Evolutionary conservation across 1,140 invertebrate species (phyloP), one percentile per base, ranked within the genome.

Genomic region (Temnothorax nylanderi): DNA sequence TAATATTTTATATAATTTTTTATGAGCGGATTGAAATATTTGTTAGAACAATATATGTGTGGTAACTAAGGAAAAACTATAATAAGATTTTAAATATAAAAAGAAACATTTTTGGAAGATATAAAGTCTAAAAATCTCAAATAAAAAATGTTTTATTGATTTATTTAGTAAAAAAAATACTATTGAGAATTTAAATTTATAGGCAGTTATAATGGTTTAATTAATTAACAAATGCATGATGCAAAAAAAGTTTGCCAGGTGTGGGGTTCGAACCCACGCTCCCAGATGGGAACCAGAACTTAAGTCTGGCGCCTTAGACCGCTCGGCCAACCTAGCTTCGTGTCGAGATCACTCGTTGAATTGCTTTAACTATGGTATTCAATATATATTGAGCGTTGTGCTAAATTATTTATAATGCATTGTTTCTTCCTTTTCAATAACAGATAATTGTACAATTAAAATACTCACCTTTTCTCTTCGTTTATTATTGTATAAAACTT

Each of bases 281-380:
- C 91, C 90, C 91, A 82, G 77, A 80, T 67, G 95, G 95, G 95
- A 96, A 96, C 96, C 95, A 96, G 95, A 96, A 89, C 95, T 96
- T 96, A 96, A 96, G 92, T 96, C 95, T 95, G 95, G 95, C 95
- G 95, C 95, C 95, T 96, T 96, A 96, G 95, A 96, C 95, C 95
- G 94, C 95, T 96, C 95, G 95, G 95, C 95, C 95, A 96, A 96
- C 95, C 94, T 95, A 86, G 90, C 90, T 87, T 34, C 0, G 0
- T 76, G 41, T 0, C 18, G 0, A 5, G 0, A 7, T 0, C 0
- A 3, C 0, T 26, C n/a, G 13, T 67, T n/a, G 13, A 71, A 11
- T 11, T 0, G 1, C 0, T 60, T 77, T 5, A 75, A 75, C 11
- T 11, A 0, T 0, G 0, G 0, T 0, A 6, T 16, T 18, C 2